Percentiles rank a stretch among this genome's conserved stretches.
Evolutionary conservation across 2,113 vertebrate species (phyloP).

Genomic region (Sisor rabdophorus): DNA sequence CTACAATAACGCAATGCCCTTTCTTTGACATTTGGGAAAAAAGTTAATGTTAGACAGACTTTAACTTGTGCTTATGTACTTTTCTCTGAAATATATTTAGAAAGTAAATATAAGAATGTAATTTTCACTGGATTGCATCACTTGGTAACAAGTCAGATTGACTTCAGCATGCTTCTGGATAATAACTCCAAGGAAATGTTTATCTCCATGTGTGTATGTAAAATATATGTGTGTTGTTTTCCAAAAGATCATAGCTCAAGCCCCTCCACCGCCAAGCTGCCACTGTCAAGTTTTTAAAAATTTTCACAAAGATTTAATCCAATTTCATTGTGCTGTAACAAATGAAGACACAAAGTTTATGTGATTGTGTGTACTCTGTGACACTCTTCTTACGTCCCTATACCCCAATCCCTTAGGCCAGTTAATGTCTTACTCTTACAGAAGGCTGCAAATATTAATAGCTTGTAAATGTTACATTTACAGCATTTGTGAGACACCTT

Average conservation of each 20-base stretch:
- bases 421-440: conserved; percentile 17
- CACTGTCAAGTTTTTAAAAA: no score
- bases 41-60: not conserved
- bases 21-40: not conserved
- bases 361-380: not conserved
- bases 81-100: not conserved
- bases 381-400: not conserved
- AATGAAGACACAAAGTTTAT: no score
- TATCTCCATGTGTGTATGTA: not conserved
- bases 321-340: no score
- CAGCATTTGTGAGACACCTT: no score
- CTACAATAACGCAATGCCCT: not conserved
- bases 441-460: conserved; percentile 25
- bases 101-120: no score
- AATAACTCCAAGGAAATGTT: not conserved
- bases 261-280: no score
- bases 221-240: not conserved
- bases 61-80: not conserved
- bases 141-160: not conserved
- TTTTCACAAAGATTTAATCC: no score
- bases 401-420: not conserved
- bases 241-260: no score
- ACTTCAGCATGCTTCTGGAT: not conserved
- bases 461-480: conserved; percentile 33
- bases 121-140: conserved; percentile 1